Evolutionary conservation across 2,888 invertebrate species (phyloP).

Genomic region (Mongoloraphidia duomilia): DNA sequence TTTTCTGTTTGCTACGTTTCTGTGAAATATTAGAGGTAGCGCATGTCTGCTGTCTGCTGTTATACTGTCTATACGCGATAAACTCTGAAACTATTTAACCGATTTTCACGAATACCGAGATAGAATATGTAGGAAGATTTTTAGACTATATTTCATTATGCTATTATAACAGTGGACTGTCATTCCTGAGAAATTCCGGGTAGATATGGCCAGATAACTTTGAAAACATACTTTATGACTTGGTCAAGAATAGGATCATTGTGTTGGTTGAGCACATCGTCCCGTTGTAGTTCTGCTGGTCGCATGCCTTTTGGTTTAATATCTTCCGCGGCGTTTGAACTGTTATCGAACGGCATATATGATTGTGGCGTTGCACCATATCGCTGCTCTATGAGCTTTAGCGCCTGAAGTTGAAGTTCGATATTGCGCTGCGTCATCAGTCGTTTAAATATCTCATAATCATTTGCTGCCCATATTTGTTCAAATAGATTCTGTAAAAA

Average conservation of each 20-base stretch:
- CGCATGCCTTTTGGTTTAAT: no score
- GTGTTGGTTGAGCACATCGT: slow-evolving; percentile 29
- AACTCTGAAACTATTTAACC: no score
- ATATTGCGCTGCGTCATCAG: slow-evolving; percentile 91
- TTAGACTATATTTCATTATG: no score
- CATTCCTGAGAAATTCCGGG: not conserved
- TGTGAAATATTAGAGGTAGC: no score
- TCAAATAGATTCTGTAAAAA: slow-evolving; percentile 42
- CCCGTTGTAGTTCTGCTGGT: not conserved
- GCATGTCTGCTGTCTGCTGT: no score
- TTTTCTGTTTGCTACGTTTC: no score
- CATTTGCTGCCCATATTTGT: slow-evolving; percentile 87
- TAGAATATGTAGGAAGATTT: no score
- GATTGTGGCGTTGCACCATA: slow-evolving; percentile 51
- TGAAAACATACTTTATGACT: slow-evolving; percentile 36
- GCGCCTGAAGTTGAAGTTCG: slow-evolving; percentile 76
- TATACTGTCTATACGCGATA: no score
- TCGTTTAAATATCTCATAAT: slow-evolving; percentile 73
- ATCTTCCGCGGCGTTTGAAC: no score
- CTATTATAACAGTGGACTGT: no score
- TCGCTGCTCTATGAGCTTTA: slow-evolving; percentile 69
- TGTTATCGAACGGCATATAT: slow-evolving; percentile 35
- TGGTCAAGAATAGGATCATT: slow-evolving; percentile 44
- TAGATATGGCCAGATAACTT: not conserved
- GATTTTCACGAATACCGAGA: no score